Base-by-base conservation (phyloP, 1,140 invertebrate species). In the Zaprionus vittiger region DNA sequence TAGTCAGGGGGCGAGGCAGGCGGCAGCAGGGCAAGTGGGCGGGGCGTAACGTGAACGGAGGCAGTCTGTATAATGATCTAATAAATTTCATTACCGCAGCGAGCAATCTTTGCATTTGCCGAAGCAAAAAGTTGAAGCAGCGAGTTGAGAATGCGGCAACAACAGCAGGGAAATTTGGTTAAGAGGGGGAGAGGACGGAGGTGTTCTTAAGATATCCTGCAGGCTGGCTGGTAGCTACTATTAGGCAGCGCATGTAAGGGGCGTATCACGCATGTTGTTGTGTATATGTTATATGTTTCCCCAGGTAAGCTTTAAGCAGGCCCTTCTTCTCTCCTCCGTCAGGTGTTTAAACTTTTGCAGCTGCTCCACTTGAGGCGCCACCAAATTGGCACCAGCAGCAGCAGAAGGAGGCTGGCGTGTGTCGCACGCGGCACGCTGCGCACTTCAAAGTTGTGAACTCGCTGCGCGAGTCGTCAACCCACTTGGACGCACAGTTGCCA, bases 81-180 rank as follows among this genome's bases (percentile, higher is more conserved):
- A 89, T 89, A 90, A 89, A 89, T 90, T 89, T 89, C 84, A 89
- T 89, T 89, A 89, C 84, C 84, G 67, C 84, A 78, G 72, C 66
- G 44, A 64, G 72, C 64, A 78, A 75, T 78, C 75, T 78, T 69
- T 61, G 65, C 44, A 55, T 63, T 67, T 67, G 59, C 11, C 20
- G 55, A 55, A 44, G 76, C 59, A 74, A 56, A 67, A 62, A 69
- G 72, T 62, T 56, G 34, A 6, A 17, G 49, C 28, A 17, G 47
- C 60, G 14, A 28, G 22, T 26, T 28, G 47, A 52, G 47, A 52
- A 22, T 22, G 47, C 20, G 47, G 47, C 5, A 12, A 15, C 12
- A n/a, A n/a, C 5, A 5, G 38, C 0, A 14, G 20, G 11, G 3
- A 5, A 24, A n/a, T 3, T 17, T 22, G 47, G 20, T 2, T 38